Evolutionary conservation across 1,140 invertebrate genomes (phyloP).

Genomic region (Acromyrmex echinatior): DNA sequence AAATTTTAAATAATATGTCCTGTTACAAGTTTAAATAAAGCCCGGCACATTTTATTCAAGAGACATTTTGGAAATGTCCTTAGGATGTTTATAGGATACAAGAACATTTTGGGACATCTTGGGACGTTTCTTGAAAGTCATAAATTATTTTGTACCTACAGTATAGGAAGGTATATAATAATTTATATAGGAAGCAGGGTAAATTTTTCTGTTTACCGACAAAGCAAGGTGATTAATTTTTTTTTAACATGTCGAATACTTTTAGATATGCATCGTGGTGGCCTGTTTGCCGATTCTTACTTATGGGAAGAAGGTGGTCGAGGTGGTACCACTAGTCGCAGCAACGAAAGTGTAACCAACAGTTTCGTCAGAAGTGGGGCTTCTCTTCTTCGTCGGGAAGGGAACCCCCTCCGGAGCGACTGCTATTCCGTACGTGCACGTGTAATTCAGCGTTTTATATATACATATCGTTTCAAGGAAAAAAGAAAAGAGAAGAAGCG

Average conservation of each 20-base stretch:
- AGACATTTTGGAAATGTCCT: too few relatives aligned
- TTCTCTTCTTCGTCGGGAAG: slow-evolving; percentile 56
- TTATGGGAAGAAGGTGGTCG: slow-evolving; percentile 74
- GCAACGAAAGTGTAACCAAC: slow-evolving; percentile 84
- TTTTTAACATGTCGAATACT: not conserved
- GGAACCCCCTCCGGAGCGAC: slow-evolving; percentile 7
- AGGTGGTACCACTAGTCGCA: slow-evolving; percentile 81
- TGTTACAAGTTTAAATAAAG: too few relatives aligned
- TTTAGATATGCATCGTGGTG: not conserved
- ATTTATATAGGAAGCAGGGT: too few relatives aligned
- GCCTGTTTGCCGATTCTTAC: slow-evolving; percentile 42
- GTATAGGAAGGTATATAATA: too few relatives aligned
- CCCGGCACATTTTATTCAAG: not conserved
- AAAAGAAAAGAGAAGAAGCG: slow-evolving; percentile 36
- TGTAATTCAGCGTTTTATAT: slow-evolving; percentile 42
- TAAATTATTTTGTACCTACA: too few relatives aligned
- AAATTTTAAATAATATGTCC: not conserved
- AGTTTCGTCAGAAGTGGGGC: slow-evolving; percentile 68
- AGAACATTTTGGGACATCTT: too few relatives aligned
- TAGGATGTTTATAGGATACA: too few relatives aligned
- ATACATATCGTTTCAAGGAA: slow-evolving; percentile 25
- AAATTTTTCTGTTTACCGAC: too few relatives aligned
- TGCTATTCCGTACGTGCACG: not conserved
- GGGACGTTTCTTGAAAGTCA: too few relatives aligned
- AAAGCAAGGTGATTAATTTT: too few relatives aligned